Percentiles rank a stretch among this genome's conserved stretches.
phyloP scores from a whole-genome alignment of 2,797 vertebrate species.

The Coregonus sp. region DNA sequence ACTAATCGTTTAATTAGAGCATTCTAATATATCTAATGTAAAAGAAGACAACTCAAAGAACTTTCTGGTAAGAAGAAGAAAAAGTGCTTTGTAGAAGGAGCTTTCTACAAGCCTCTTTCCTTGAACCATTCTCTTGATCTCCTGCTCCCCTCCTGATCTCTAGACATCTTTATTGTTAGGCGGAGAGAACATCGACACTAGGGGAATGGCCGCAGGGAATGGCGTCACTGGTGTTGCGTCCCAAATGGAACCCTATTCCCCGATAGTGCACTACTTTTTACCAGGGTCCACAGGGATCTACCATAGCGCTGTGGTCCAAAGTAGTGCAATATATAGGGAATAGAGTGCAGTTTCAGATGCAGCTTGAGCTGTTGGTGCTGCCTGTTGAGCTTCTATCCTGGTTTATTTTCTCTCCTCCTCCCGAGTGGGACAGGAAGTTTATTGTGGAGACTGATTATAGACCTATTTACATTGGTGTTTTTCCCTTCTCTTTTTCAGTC shows the following conservation, averaged over 20 bases:
- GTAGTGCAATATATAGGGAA: neutral
- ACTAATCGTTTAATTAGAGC: neutral
- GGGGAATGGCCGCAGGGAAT: slow-evolving; percentile 66
- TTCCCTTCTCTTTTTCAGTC: slow-evolving; percentile 57
- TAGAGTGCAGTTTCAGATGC: neutral
- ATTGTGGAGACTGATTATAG: slow-evolving; percentile 75
- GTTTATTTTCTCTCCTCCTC: slow-evolving; percentile 65
- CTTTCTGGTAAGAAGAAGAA: neutral
- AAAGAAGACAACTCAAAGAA: neutral
- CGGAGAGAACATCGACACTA: slow-evolving; percentile 41
- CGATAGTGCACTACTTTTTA: neutral
- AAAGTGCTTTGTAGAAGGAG: neutral
- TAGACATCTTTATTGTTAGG: slow-evolving; percentile 60
- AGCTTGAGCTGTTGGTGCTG: slow-evolving; percentile 37
- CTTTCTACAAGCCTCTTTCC: neutral
- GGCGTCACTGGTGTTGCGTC: slow-evolving; percentile 64
- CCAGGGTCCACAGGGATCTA: neutral
- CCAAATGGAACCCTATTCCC: neutral
- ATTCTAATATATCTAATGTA: neutral
- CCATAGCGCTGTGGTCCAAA: neutral
- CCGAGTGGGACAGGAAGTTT: slow-evolving; percentile 72
- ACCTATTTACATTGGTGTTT: slow-evolving; percentile 67
- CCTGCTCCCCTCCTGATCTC: slow-evolving; percentile 39
- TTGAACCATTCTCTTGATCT: neutral
- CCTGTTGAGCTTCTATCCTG: slow-evolving; percentile 7